Percentiles rank a stretch among this genome's conserved stretches.
These are phyloP conservation scores for Rhinolophus sinicus DNA, from an alignment of 2,113 vertebrate genomes.

Conservation along the genomic window DNA sequence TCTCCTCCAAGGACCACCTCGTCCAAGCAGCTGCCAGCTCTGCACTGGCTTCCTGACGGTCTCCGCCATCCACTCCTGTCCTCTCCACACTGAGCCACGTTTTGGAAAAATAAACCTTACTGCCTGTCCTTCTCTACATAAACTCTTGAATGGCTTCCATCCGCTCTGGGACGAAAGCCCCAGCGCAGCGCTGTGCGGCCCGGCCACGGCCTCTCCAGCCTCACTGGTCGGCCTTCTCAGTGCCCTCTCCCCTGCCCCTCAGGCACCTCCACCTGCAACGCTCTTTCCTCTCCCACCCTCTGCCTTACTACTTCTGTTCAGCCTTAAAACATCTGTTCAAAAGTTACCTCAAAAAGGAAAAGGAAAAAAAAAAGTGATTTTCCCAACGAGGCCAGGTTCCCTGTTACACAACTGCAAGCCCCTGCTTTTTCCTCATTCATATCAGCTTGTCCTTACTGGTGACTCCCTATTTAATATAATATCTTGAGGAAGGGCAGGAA, in stretches of 20 bases:
- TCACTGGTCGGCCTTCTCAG: neutral
- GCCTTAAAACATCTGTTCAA: neutral
- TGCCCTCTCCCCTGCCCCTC: neutral
- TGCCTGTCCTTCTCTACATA: neutral
- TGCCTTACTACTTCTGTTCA: neutral
- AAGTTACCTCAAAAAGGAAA: neutral
- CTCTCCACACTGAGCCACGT: neutral
- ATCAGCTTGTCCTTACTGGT: too few relatives aligned
- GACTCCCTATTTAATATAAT: neutral
- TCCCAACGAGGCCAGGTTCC: conserved; percentile 23
- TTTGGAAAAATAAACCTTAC: neutral
- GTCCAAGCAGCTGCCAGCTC: neutral
- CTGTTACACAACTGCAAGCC: neutral
- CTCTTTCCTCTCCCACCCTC: neutral
- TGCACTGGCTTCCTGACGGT: neutral
- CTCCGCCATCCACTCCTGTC: neutral
- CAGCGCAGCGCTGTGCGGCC: neutral
- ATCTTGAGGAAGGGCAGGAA: neutral
- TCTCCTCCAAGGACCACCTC: neutral
- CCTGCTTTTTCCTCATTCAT: neutral
- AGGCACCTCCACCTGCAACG: neutral
- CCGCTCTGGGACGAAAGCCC: neutral
- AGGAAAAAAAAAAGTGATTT: neutral
- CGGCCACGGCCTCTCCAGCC: too few relatives aligned
- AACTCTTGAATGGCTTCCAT: neutral